Evolutionary conservation across 1,140 invertebrate genomes (phyloP), one percentile per base, ranked within the genome.

Genomic region (Trichonephila clavata): DNA sequence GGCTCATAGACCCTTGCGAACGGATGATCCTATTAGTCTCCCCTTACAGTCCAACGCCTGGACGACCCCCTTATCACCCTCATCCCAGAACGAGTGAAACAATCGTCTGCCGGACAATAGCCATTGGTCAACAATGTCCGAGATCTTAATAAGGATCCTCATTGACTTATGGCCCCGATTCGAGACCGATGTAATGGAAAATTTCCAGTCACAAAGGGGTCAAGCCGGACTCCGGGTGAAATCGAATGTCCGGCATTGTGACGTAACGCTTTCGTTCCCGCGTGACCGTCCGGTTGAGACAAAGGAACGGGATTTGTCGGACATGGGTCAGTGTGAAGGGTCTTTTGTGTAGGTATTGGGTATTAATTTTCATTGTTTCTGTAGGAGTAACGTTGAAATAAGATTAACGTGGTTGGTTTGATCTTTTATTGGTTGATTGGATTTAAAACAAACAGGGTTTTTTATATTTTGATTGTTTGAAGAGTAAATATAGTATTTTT

Each of bases 231-330:
- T 6, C 32, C 6, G 16, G 27, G 27, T 18, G 71, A 77, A 77
- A 77, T 20, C 71, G 71, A 77, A 77, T 77, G 71, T 77, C 71
- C 71, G 71, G 71, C 27, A 32, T 77, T 77, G 71, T 77, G 71
- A 77, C 27, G 32, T 77, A 39, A 77, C 71, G 71, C 71, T 39
- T 39, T 68, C 65, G 65, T 68, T 68, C 8, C 65, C n/a, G n/a
- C 21, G 14, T 68, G 71, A 77, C 32, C 71, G 71, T 77, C 71
- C 16, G 10, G 71, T 77, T 32, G 71, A 32, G 71, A 77, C 71
- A 77, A 77, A 77, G 27, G 71, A 6, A 27, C 32, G 24, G 71
- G 71, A 77, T 77, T 77, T 77, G 71, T 77, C 71, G 71, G 71
- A 77, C 71, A 77, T 77, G 71, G 71, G 50, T 77, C 71, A 77